Evolutionary conservation across 2,113 vertebrate genomes (phyloP).

Genomic region (Elaphurus davidianus): DNA sequence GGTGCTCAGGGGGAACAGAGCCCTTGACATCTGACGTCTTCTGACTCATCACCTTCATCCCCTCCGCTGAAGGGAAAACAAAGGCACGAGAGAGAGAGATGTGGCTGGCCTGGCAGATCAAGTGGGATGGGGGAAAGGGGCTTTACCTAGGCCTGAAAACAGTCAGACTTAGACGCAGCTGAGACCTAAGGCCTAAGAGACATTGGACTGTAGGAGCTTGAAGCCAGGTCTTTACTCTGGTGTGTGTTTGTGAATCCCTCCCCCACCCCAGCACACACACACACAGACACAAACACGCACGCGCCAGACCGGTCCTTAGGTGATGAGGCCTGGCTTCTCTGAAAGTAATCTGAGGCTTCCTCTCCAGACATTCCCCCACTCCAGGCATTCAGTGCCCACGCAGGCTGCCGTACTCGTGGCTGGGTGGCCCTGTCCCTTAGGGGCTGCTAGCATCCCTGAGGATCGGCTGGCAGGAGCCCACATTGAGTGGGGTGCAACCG

Average conservation of each 20-base stretch:
- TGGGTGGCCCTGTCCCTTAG: not conserved
- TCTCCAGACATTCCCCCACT: not conserved
- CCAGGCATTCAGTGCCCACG: not conserved
- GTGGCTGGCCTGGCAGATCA: not conserved
- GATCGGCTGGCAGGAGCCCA: not conserved
- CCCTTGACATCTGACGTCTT: not conserved
- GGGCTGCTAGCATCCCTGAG: not conserved
- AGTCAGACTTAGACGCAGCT: not conserved
- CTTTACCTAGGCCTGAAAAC: not conserved
- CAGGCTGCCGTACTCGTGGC: not conserved
- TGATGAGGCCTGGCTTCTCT: not conserved
- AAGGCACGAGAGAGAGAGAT: not conserved
- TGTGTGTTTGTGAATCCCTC: not conserved
- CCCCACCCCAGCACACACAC: no score
- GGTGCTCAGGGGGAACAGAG: not conserved
- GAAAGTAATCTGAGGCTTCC: not conserved
- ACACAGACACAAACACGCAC: no score
- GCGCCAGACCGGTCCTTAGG: not conserved
- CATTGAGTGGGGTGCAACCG: not conserved
- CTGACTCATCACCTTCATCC: not conserved
- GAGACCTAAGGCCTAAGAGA: not conserved
- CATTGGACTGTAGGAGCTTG: not conserved
- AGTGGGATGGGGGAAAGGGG: not conserved
- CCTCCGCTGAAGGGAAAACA: not conserved
- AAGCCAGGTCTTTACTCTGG: not conserved